Evolutionary conservation across 2,888 invertebrate genomes (phyloP).

Genomic region (Trachelus stipa): DNA sequence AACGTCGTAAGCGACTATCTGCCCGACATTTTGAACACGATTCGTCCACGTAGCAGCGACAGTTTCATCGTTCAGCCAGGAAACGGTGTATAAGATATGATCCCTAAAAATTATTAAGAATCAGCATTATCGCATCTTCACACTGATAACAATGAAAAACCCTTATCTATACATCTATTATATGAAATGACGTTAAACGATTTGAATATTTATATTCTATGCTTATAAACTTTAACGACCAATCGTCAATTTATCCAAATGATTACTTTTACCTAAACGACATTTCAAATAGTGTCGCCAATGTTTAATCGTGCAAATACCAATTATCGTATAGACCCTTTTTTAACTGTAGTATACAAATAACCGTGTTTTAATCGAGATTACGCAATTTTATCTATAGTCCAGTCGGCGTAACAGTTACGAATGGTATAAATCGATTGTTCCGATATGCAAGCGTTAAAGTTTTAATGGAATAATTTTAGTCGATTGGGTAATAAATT

Average conservation of each 20-base stretch:
- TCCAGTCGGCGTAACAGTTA: background rate
- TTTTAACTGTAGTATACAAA: background rate
- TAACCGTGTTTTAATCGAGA: background rate
- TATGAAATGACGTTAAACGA: background rate
- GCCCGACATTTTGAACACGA: conserved; percentile 81
- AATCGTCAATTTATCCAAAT: background rate
- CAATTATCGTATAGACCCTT: background rate
- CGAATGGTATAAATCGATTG: background rate
- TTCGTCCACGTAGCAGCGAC: conserved; percentile 85
- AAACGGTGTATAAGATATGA: conserved; percentile 77
- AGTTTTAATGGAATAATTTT: background rate
- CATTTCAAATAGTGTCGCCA: background rate
- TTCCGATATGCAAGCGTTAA: background rate
- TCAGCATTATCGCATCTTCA: background rate
- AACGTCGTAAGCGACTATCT: conserved; percentile 72
- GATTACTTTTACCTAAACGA: background rate
- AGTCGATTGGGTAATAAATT: background rate
- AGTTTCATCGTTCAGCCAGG: conserved; percentile 78
- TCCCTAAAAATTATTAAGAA: conserved; percentile 63
- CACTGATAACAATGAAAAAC: background rate
- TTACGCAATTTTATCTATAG: background rate
- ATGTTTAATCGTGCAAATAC: background rate
- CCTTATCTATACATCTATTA: background rate
- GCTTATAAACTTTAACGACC: background rate
- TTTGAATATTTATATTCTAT: background rate